Conservation (phyloP, 2,888 invertebrate genomes). For the Lasioglossum marginatum region DNA sequence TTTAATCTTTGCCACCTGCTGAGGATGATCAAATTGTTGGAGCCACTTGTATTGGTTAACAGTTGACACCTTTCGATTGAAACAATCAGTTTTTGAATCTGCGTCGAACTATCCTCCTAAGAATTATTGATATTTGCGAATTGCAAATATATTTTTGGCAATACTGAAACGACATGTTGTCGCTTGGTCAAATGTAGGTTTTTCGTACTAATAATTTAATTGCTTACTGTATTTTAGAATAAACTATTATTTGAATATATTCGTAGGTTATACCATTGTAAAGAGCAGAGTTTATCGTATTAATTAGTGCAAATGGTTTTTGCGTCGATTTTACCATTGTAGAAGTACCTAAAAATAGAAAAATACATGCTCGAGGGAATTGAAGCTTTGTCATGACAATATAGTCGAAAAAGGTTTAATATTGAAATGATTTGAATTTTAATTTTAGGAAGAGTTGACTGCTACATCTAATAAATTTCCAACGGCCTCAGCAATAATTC, state of each 20-base stretch:
- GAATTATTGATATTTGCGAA: too few relatives aligned
- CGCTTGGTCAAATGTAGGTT: too few relatives aligned
- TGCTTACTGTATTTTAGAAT: too few relatives aligned
- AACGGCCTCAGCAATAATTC: not conserved
- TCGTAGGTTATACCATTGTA: not conserved
- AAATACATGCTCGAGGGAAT: not conserved
- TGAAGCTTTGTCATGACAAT: not conserved
- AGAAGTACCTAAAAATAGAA: not conserved
- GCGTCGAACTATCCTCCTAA: too few relatives aligned
- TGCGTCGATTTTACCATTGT: not conserved
- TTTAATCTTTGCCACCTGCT: not conserved
- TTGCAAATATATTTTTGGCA: too few relatives aligned
- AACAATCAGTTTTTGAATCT: too few relatives aligned
- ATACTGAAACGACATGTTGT: too few relatives aligned
- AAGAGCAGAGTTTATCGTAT: too few relatives aligned
- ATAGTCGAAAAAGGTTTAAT: not conserved
- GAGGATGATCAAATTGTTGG: not conserved
- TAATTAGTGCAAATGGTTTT: not conserved
- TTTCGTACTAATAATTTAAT: too few relatives aligned
- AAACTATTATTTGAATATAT: not conserved
- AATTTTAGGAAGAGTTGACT: not conserved
- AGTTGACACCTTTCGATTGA: too few relatives aligned
- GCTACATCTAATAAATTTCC: not conserved
- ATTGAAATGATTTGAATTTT: not conserved
- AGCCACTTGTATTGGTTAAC: not conserved